A percentile compares a stretch with the other conserved stretches of the same genome.
Conservation (phyloP, 37 sponge, comb jelly and placozoan species). For the Agelas oroides region DNA sequence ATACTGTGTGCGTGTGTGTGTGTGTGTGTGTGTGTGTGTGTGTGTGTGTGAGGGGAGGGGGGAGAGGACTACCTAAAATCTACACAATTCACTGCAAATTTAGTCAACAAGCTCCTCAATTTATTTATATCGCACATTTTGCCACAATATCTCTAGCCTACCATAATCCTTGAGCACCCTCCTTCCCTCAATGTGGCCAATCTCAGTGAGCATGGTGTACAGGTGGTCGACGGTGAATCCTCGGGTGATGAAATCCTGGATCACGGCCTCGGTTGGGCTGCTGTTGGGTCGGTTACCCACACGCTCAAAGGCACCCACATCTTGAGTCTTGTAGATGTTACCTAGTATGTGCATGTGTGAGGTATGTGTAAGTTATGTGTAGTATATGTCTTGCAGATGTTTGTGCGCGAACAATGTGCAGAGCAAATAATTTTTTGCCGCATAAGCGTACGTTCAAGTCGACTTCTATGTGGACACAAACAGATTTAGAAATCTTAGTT, state of each 20-base stretch:
- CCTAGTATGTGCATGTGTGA: too few relatives aligned
- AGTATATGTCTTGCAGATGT: background rate
- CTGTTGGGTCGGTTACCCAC: conserved; percentile 36
- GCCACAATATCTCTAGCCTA: background rate
- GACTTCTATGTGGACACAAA: too few relatives aligned
- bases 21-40: background rate
- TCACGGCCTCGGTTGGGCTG: conserved; percentile 58
- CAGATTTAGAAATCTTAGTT: too few relatives aligned
- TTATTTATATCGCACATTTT: too few relatives aligned
- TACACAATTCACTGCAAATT: too few relatives aligned
- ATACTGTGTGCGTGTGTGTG: too few relatives aligned
- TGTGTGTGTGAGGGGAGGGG: conserved; percentile 5
- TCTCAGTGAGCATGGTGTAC: conserved; percentile 36
- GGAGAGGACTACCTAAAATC: background rate
- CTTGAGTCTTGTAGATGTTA: conserved; percentile 1
- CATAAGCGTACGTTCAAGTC: too few relatives aligned
- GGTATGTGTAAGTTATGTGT: background rate
- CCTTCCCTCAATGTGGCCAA: conserved; percentile 58
- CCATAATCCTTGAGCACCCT: conserved; percentile 42
- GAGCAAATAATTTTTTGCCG: too few relatives aligned
- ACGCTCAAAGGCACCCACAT: conserved; percentile 44
- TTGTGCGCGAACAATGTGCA: too few relatives aligned
- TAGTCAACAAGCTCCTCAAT: too few relatives aligned
- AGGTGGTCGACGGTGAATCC: conserved; percentile 52
- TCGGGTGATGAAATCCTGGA: conserved; percentile 42